Base-by-base conservation (phyloP, 1,140 invertebrate genomes). In the Calephelis virginiensis region DNA sequence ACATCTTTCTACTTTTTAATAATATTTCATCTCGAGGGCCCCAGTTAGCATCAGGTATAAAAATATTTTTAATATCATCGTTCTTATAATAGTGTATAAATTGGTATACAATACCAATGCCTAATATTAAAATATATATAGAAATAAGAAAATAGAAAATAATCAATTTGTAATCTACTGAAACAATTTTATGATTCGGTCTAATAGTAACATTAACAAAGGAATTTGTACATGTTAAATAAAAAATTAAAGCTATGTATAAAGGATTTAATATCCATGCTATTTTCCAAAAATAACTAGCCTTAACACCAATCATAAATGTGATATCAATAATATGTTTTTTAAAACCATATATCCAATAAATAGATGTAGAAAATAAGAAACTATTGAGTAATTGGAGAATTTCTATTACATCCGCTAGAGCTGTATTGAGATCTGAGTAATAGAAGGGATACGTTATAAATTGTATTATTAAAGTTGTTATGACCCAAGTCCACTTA, bases 261-360 rank as follows among this genome's bases (percentile, higher is more conserved):
- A 88, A 50, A 8, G 87, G 87, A 73, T 76, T 87, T 9, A 80
- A 43, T 17, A 85, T n/a, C 87, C 85, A 88, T 10, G 71, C 40
- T 66, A 83, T 63, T 76, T 87, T 86, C 82, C 81, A 88, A 70
- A 83, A 82, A 60, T 77, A 78, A 62, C 78, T 86, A 10, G 85
- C 72, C 66, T 88, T 88, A 40, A 90, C 79, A 46, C 87, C 87
- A 72, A 88, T 86, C 87, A 90, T 90, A 66, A 88, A 90, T 64
- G 81, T 80, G 60, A 90, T 89, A 72, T 90, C 87, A 17, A 85
- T 73, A 50, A 75, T 85, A 60, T 89, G 86, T 59, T 85, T 84
- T 43, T 80, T 75, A 59, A 77, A 82, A 1, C 82, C 85, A 66
- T 90, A 90, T 63, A 85, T 64, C 86, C 85, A 89, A 76, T 90